Evolutionary conservation across 2,888 invertebrate species (phyloP), one percentile per base, ranked within the genome.

Genomic region (Pyrochroa serraticornis): DNA sequence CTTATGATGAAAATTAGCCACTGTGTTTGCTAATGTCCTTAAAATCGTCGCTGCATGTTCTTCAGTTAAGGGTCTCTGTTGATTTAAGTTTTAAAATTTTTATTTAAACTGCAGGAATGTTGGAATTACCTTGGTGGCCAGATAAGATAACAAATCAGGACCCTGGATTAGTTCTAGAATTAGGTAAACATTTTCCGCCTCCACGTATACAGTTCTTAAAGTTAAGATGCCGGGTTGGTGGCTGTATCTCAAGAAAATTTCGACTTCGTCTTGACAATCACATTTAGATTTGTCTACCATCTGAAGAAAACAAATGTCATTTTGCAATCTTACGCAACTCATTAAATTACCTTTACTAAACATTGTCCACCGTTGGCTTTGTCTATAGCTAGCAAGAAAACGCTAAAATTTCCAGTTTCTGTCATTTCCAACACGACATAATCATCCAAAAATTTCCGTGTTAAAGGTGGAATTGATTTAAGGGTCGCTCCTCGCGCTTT

Each of bases 241-340:
- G 60, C 96, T 94, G 80, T 97, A 97, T 67, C 98, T 84, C 58
- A 97, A 82, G 66, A 99, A 84, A 74, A 99, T 96, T 82, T 99
- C 98, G 32, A 99, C 91, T 83, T 99, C 99, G 82, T 99, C 98
- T 63, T 92, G 88, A 59, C 97, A 97, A 79, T 99, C 97, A 67
- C 93, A 89, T 68, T 92, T 91, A 37, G 88, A 83, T 80, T 94
- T 95, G 75, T 96, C 93, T 77, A 98, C 94, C 49, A 97, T 93
- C 87, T 94, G 68, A 10, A 32, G 37, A 22, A 48, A 9, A 10
- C 33, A 43, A 69, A 63, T 39, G 7, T 7, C 34, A 34, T 10
- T 48, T 13, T 10, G 3, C 35, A 33, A n/a, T 36, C 12, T 2
- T 14, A 14, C 6, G 8, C 34, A 47, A 36, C 31, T n/a, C 38